A percentile compares a stretch with the other conserved stretches of the same genome.
phyloP scores from a whole-genome alignment of 2,888 invertebrate genomes.

The Argyra leucocephala region DNA sequence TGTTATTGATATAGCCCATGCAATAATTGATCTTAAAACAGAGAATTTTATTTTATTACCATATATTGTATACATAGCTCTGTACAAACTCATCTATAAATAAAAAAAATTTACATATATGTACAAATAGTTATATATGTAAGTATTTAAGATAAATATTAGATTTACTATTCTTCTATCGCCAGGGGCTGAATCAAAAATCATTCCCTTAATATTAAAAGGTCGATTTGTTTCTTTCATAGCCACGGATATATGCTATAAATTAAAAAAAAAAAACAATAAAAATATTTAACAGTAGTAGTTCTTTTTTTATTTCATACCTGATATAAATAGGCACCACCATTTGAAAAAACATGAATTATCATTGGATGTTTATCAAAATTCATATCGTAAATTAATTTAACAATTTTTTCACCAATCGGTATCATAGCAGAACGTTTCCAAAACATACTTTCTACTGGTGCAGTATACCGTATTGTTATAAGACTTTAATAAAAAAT shows the following conservation, averaged over 20 bases:
- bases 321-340: slow-evolving; percentile 61
- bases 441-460: slow-evolving; percentile 57
- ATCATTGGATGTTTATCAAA: slow-evolving; percentile 62
- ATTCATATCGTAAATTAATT: slow-evolving; percentile 56
- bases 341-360: slow-evolving; percentile 67
- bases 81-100: slow-evolving; percentile 44
- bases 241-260: slow-evolving; percentile 51
- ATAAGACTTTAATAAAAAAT: slow-evolving; percentile 49
- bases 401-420: slow-evolving; percentile 55
- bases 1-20: slow-evolving; percentile 45
- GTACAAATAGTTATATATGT: not conserved
- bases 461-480: slow-evolving; percentile 61
- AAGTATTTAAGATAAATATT: not conserved
- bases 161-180: slow-evolving; percentile 44
- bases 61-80: slow-evolving; percentile 54
- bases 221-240: slow-evolving; percentile 47
- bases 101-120: too few relatives aligned
- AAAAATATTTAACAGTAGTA: not conserved
- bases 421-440: slow-evolving; percentile 51
- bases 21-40: slow-evolving; percentile 40
- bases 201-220: slow-evolving; percentile 49
- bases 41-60: slow-evolving; percentile 47
- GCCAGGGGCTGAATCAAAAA: slow-evolving; percentile 65
- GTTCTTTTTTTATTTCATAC: slow-evolving; percentile 4
- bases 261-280: slow-evolving; percentile 26